Conservation (phyloP, 2,888 invertebrate genomes). For the Eilema griseolum region DNA sequence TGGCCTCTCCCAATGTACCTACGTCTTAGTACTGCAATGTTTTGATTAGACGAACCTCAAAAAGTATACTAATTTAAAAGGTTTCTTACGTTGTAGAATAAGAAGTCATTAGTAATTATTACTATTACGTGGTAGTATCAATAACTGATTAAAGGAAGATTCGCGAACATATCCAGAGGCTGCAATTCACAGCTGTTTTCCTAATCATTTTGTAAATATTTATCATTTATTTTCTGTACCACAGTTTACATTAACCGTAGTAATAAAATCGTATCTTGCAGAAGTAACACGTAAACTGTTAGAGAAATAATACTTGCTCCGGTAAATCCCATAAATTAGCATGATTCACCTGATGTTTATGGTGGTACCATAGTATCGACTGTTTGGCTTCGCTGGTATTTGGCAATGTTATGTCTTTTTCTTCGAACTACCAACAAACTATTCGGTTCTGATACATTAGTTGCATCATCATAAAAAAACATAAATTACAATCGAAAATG, state of each 20-base stretch:
- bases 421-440: not conserved
- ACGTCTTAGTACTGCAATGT: not conserved
- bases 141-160: not conserved
- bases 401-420: not conserved
- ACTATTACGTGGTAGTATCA: not conserved
- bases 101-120: not conserved
- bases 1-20: not conserved
- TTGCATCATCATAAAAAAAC: not conserved
- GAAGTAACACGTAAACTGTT: slow-evolving; percentile 28
- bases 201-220: not conserved
- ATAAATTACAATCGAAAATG: not conserved
- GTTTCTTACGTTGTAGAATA: not conserved
- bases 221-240: slow-evolving; percentile 24
- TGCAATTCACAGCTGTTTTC: slow-evolving; percentile 23
- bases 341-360: slow-evolving; percentile 33
- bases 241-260: slow-evolving; percentile 18
- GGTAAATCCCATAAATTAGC: slow-evolving; percentile 22
- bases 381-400: not conserved
- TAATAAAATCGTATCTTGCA: slow-evolving; percentile 27
- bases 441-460: not conserved
- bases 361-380: not conserved
- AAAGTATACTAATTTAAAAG: not conserved
- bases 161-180: slow-evolving; percentile 16
- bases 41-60: not conserved
- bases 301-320: slow-evolving; percentile 28